A percentile compares a stretch with the other conserved stretches of the same genome.
phyloP scores from a whole-genome alignment of 2,113 vertebrate genomes.

The Loxodonta africana region DNA sequence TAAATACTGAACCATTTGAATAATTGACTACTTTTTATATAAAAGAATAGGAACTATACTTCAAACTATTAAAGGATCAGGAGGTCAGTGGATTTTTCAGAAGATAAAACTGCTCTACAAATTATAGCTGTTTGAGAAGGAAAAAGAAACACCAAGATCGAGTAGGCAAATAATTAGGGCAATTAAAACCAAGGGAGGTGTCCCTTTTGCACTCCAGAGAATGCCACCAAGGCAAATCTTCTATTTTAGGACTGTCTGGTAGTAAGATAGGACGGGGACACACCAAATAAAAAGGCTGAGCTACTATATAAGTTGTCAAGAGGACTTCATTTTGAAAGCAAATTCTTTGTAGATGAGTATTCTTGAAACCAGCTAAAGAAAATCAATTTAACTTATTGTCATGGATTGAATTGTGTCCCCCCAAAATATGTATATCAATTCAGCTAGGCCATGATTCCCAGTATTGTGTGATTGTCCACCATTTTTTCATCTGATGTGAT shows the following conservation, averaged over 20 bases:
- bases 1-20: constrained; percentile 37
- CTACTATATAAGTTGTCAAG: constrained; percentile 65
- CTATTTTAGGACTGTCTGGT: constrained; percentile 63
- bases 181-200: constrained; percentile 68
- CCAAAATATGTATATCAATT: too few relatives aligned
- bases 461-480: too few relatives aligned
- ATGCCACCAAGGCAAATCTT: background rate
- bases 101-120: constrained; percentile 35
- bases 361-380: constrained; percentile 30
- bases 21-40: constrained; percentile 6
- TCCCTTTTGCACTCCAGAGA: constrained; percentile 63
- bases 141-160: constrained; percentile 18
- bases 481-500: too few relatives aligned
- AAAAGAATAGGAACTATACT: constrained; percentile 20
- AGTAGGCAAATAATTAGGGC: constrained; percentile 65
- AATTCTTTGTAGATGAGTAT: constrained; percentile 7
- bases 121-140: constrained; percentile 3
- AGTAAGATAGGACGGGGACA: constrained; percentile 66
- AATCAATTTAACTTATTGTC: background rate
- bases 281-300: constrained; percentile 3
- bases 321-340: constrained; percentile 67
- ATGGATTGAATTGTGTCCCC: too few relatives aligned
- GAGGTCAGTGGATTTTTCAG: constrained; percentile 14
- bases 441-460: too few relatives aligned
- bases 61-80: background rate